Evolutionary conservation across 2,888 invertebrate genomes (phyloP).

Genomic region (Eristalinus sepulchralis): DNA sequence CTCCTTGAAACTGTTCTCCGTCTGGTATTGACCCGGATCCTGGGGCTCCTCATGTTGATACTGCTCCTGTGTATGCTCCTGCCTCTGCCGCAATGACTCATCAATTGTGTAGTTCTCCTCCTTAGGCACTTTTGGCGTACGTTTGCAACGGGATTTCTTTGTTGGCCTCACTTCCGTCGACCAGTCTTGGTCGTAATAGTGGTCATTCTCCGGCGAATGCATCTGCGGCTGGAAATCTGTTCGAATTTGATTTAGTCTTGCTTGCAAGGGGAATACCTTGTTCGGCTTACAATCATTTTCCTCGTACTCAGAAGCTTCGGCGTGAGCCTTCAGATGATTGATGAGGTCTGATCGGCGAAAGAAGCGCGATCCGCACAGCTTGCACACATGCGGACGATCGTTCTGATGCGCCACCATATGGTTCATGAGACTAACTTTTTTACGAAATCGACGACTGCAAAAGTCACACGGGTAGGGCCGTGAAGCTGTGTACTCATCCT

Average conservation of each 20-base stretch:
- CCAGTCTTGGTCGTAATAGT: slow-evolving; percentile 79
- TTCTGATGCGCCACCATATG: slow-evolving; percentile 94
- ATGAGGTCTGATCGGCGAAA: slow-evolving; percentile 90
- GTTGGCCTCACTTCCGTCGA: slow-evolving; percentile 62
- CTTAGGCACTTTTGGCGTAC: slow-evolving; percentile 73
- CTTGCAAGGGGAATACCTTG: neutral
- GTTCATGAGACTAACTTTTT: slow-evolving; percentile 91
- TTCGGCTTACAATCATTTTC: slow-evolving; percentile 74
- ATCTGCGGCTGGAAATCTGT: slow-evolving; percentile 63
- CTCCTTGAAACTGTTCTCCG: slow-evolving; percentile 39
- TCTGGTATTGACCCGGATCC: slow-evolving; percentile 21
- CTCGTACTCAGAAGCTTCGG: slow-evolving; percentile 86
- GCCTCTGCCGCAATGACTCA: slow-evolving; percentile 57
- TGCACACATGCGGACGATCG: slow-evolving; percentile 91
- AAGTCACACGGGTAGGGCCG: slow-evolving; percentile 93
- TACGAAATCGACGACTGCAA: slow-evolving; percentile 91
- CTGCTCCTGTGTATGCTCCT: slow-evolving; percentile 11
- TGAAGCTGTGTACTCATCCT: slow-evolving; percentile 85
- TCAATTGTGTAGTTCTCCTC: slow-evolving; percentile 77
- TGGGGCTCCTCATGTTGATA: slow-evolving; percentile 14
- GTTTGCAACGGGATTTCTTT: slow-evolving; percentile 71
- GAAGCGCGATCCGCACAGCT: slow-evolving; percentile 90
- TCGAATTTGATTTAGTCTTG: neutral
- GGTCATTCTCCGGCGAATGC: slow-evolving; percentile 74
- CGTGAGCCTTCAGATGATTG: slow-evolving; percentile 91